phyloP scores from a whole-genome alignment of 2,888 invertebrate genomes.

The Acanthococcus lagerstroemiae region DNA sequence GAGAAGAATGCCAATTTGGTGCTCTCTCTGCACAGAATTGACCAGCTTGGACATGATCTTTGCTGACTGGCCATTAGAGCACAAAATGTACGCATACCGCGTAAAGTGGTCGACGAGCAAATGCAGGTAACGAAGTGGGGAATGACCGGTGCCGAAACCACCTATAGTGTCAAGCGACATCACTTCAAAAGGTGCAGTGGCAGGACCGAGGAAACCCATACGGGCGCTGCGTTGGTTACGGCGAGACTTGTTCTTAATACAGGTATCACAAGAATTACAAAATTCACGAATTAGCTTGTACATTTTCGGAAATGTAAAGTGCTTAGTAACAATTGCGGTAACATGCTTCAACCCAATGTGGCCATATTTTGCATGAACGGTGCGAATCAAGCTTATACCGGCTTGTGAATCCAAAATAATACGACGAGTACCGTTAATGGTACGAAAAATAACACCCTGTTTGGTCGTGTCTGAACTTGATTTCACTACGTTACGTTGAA shows the following conservation, averaged over 20 bases:
- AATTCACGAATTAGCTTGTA: slow-evolving; percentile 34
- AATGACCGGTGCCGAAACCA: slow-evolving; percentile 37
- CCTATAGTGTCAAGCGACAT: slow-evolving; percentile 39
- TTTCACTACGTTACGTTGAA: background rate
- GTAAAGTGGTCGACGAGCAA: slow-evolving; percentile 37
- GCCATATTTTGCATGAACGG: background rate
- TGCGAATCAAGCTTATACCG: background rate
- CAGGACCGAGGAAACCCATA: slow-evolving; percentile 38
- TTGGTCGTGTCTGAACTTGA: background rate
- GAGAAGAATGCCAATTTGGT: slow-evolving; percentile 32
- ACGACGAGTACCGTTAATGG: background rate
- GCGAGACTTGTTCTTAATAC: slow-evolving; percentile 39
- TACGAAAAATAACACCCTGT: background rate
- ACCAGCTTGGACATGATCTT: slow-evolving; percentile 34
- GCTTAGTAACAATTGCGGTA: background rate
- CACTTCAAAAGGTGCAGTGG: slow-evolving; percentile 37
- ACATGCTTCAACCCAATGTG: slow-evolving; percentile 13
- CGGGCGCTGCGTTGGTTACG: slow-evolving; percentile 34
- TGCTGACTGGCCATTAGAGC: background rate
- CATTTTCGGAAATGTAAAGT: slow-evolving; percentile 26
- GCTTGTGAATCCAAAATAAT: background rate
- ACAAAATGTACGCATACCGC: slow-evolving; percentile 36
- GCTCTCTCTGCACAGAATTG: background rate
- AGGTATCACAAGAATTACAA: slow-evolving; percentile 33
- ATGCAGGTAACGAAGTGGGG: slow-evolving; percentile 39